phyloP scores from a whole-genome alignment of 1,140 invertebrate genomes.

The Apis florea region DNA sequence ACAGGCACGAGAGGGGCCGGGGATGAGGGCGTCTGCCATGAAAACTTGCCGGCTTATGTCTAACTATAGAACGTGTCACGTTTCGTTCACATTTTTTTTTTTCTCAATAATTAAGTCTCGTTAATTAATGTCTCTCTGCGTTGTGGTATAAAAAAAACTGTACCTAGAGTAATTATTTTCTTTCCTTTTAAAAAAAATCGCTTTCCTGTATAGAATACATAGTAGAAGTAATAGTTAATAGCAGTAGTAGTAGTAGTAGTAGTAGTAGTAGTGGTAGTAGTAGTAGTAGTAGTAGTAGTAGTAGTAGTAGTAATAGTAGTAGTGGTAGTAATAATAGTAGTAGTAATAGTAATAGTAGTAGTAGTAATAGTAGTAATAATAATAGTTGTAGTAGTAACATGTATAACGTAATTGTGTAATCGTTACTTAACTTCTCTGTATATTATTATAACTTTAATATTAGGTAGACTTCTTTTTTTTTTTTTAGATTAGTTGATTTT shows the following conservation, averaged over 20 bases:
- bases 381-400: constrained; percentile 65
- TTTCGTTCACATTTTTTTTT: constrained; percentile 16
- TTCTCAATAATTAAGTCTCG: constrained; percentile 50
- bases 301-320: constrained; percentile 59
- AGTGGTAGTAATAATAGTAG: constrained; percentile 47
- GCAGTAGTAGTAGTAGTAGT: too few species aligned
- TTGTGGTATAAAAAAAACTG: constrained; percentile 55
- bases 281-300: constrained; percentile 60
- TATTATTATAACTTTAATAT: constrained; percentile 79
- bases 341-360: constrained; percentile 43
- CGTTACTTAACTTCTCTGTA: constrained; percentile 75
- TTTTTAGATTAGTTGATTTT: constrained; percentile 72
- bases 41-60: constrained; percentile 44
- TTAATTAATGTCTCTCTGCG: constrained; percentile 47
- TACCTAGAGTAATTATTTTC: constrained; percentile 39
- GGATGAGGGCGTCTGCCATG: constrained; percentile 38
- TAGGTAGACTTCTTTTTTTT: constrained; percentile 69
- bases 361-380: constrained; percentile 60
- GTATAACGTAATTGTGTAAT: constrained; percentile 77
- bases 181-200: constrained; percentile 48
- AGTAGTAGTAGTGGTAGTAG: constrained; percentile 16
- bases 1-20: constrained; percentile 64
- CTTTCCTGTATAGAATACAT: constrained; percentile 50
- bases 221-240: constrained; percentile 43
- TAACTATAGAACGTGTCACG: constrained; percentile 39